Evolutionary conservation across 2,888 invertebrate genomes (phyloP), one percentile per base, ranked within the genome.

Genomic region (Drosophila pegasa): DNA sequence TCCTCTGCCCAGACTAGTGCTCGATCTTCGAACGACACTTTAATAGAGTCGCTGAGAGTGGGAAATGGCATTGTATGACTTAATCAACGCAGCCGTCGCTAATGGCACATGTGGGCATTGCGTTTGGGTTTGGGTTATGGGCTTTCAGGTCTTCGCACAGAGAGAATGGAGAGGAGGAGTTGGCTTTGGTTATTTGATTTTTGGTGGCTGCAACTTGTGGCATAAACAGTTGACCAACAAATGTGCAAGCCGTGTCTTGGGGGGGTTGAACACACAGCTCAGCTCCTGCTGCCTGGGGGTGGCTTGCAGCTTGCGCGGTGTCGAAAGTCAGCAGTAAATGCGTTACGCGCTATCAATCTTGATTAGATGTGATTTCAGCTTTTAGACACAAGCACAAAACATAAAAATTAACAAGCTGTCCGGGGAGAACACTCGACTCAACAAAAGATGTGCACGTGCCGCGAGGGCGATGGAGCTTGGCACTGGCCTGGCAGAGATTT

Each of bases 271-370:
- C 62, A 41, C 8, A 55, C 62, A 41, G 8, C 65, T 50, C 31
- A 10, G 22, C 5, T 2, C 14, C 7, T 35, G 14, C 18, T 9
- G 22, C 35, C 9, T 62, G 75, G 67, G 76, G 69, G 75, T 75
- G 69, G 64, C 14, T 40, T 25, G 12, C n/a, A n/a, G n/a, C n/a
- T 7, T 25, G n/a, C 6, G 50, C 67, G 40, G 82, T 64, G 84
- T 78, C 67, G 81, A 78, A 75, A 84, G 77, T 79, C 78, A 84
- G 62, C 62, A 64, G 75, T 87, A 90, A 90, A 86, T 89, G 84
- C 85, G 91, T 91, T 91, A 90, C 90, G 90, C 87, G 77, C 91
- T 89, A 92, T 92, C 91, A 92, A 92, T 92, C 92, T 92, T 92
- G 91, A 92, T 92, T 92, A 91, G 90, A 89, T 77, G 90, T 91